These are phyloP conservation scores for Lasioglossum villosulum DNA, from an alignment of 2,888 invertebrate species.

Conservation along the genomic window DNA sequence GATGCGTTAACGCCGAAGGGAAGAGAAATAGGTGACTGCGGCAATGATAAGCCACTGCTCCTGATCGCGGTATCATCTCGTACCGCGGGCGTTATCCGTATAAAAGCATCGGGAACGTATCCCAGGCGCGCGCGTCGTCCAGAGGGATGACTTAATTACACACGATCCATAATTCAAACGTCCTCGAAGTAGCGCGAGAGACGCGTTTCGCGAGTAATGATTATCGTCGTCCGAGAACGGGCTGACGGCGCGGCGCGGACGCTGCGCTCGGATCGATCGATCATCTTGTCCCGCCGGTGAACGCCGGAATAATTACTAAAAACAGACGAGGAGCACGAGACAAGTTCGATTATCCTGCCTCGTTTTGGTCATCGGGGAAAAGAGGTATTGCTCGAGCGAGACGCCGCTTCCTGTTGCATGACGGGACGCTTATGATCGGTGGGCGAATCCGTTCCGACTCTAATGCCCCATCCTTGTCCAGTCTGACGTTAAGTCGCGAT, in stretches of 20 bases:
- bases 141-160: conserved; percentile 60
- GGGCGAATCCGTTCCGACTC: conserved; percentile 27
- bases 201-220: conserved; percentile 54
- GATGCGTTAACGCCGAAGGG: conserved; percentile 23
- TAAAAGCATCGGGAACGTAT: conserved; percentile 30
- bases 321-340: conserved; percentile 30
- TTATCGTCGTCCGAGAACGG: conserved; percentile 47
- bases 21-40: conserved; percentile 7
- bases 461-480: not conserved
- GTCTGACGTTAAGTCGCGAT: conserved; percentile 1
- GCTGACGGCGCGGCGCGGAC: conserved; percentile 45
- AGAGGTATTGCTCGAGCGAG: conserved; percentile 29
- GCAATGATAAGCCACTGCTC: conserved; percentile 1
- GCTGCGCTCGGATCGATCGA: conserved; percentile 52
- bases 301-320: conserved; percentile 51
- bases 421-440: conserved; percentile 17
- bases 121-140: conserved; percentile 34
- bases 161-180: conserved; percentile 55
- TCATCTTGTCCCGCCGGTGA: conserved; percentile 56
- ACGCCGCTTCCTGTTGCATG: conserved; percentile 35
- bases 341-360: conserved; percentile 45
- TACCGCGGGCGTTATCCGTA: conserved; percentile 29
- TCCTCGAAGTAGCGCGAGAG: conserved; percentile 43
- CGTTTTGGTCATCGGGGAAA: conserved; percentile 26
- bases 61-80: conserved; percentile 46